A percentile compares a stretch with the other conserved stretches of the same genome.
Conservation (phyloP, 2,797 vertebrate genomes). For the Manis pentadactyla region DNA sequence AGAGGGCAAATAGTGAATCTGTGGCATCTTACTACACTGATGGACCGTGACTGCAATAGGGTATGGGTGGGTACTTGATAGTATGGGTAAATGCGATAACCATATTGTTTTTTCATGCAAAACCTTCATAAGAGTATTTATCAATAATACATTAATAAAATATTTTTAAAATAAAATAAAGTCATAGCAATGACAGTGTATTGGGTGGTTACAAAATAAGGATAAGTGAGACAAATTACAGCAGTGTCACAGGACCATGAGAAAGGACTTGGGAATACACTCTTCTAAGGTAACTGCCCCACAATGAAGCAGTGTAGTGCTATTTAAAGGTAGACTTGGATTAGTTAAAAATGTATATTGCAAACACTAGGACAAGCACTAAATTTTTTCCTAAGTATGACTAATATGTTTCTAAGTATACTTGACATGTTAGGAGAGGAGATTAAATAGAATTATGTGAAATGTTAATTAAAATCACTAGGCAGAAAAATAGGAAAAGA, state of each 20-base stretch:
- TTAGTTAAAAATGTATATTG: background rate
- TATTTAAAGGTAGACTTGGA: background rate
- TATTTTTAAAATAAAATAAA: no score
- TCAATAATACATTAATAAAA: no score
- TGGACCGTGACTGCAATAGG: no score
- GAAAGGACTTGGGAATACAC: background rate
- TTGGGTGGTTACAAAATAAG: background rate
- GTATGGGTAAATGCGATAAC: no score
- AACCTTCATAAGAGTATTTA: no score
- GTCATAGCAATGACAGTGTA: background rate
- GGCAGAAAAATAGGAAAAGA: background rate
- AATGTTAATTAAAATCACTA: slow-evolving; percentile 3
- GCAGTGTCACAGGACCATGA: background rate
- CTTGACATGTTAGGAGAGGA: background rate
- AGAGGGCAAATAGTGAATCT: no score
- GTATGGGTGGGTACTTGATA: no score
- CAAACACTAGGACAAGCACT: background rate
- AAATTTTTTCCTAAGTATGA: background rate
- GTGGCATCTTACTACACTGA: no score
- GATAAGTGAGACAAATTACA: background rate
- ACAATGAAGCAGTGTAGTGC: background rate
- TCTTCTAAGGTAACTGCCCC: background rate
- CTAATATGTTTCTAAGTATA: background rate
- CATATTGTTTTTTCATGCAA: no score
- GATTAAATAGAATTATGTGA: background rate